phyloP scores from a whole-genome alignment of 2,113 vertebrate genomes.

The Centropristis striata region DNA sequence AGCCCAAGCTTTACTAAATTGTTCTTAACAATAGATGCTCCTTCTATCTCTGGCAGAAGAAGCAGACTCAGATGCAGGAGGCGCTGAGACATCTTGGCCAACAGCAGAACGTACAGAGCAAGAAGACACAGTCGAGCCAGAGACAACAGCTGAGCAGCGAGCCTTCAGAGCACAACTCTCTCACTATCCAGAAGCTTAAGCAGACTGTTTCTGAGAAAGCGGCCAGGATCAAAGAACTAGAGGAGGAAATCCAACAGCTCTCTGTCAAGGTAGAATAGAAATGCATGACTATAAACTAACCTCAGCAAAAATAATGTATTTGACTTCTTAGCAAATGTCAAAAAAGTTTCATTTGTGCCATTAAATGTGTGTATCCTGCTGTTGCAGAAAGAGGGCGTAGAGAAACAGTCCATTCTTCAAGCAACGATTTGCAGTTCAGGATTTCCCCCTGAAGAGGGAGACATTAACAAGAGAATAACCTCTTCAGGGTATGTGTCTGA shows the following conservation, averaged over 20 bases:
- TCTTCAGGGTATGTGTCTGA: slow-evolving; percentile 78
- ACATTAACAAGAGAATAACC: slow-evolving; percentile 60
- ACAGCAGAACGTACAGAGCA: slow-evolving; percentile 76
- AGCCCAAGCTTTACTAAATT: not conserved
- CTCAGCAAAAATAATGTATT: not conserved
- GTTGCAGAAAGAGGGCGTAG: slow-evolving; percentile 59
- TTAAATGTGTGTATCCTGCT: slow-evolving; percentile 12
- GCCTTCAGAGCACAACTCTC: slow-evolving; percentile 75
- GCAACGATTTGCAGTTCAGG: slow-evolving; percentile 46
- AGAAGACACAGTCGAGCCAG: slow-evolving; percentile 58
- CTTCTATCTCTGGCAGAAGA: slow-evolving; percentile 81
- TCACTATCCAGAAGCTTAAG: slow-evolving; percentile 84
- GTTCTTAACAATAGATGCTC: not conserved
- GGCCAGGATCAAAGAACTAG: slow-evolving; percentile 85
- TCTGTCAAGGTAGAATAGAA: slow-evolving; percentile 79
- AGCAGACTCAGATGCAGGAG: slow-evolving; percentile 91
- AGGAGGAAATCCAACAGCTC: slow-evolving; percentile 82
- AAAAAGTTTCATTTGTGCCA: not conserved
- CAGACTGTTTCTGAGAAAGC: slow-evolving; percentile 86
- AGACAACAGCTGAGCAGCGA: slow-evolving; percentile 74
- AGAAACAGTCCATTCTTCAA: slow-evolving; percentile 16
- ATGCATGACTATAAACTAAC: not conserved
- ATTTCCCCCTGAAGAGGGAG: slow-evolving; percentile 71
- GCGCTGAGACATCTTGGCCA: slow-evolving; percentile 84
- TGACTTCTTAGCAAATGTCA: not conserved